Evolutionary conservation across 2,113 vertebrate species (phyloP), one percentile per base, ranked within the genome.

Genomic region (Sakesphorus luctuosus): DNA sequence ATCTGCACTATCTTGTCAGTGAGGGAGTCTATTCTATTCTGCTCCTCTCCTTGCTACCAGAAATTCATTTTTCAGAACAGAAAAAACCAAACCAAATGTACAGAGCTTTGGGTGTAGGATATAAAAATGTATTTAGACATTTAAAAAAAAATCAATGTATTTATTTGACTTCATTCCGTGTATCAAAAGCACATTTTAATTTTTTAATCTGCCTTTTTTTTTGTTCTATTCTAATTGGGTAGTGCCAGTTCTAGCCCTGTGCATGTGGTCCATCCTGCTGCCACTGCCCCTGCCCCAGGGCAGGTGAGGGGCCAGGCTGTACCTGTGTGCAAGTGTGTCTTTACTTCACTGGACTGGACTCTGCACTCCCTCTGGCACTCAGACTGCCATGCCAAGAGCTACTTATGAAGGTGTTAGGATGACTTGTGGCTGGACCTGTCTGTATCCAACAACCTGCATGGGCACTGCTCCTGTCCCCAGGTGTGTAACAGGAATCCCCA

Each of bases 141-240:
- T 88, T 96, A 97, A 96, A 92, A 97, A 94, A 90, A 79, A 98
- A 98, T 98, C 97, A 97, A 90, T 98, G 97, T 98, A 98, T 98
- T 98, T 98, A 98, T 98, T 98, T 98, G 98, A 98, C 97, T 98
- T 98, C 98, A 98, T 98, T 98, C 98, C 96, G 49, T 98, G 97
- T 98, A 97, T 98, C 98, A 96, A 98, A 98, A 98, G 98, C 98
- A 98, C 98, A 98, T 98, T 98, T 98, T 98, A 98, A 98, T 97
- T 97, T 97, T 96, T 98, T 94, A 93, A 93, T 94, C 85, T 95
- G 88, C 94, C 55, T 97, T 98, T 97, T 82, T 88, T 96, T 96
- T 85, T 94, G 59, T 94, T 96, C 88, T 97, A 3, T 97, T 98
- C 97, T 96, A 95, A 95, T 84, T 94, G 94, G 95, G 91, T 98